Evolutionary conservation across 2,888 invertebrate species (phyloP).

Genomic region (Rotaria socialis): DNA sequence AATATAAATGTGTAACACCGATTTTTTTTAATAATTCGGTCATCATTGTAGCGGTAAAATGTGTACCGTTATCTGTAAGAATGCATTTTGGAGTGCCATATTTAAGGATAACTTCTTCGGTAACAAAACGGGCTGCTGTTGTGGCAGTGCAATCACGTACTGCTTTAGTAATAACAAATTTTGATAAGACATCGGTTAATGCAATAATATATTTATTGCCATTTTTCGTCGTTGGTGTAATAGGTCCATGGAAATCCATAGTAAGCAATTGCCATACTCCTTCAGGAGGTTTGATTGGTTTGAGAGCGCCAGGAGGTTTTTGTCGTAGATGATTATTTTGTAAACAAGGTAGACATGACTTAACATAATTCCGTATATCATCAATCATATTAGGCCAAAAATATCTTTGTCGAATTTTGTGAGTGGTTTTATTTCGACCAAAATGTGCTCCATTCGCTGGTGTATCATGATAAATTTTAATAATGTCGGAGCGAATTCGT

Average conservation of each 20-base stretch:
- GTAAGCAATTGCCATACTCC: neutral
- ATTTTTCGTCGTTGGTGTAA: neutral
- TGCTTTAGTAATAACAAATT: neutral
- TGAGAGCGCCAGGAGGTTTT: neutral
- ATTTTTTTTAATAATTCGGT: neutral
- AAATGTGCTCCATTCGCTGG: neutral
- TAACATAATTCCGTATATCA: neutral
- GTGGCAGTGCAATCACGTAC: neutral
- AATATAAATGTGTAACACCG: neutral
- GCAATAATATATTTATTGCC: conserved; percentile 1
- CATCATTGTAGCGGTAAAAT: neutral
- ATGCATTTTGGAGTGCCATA: neutral
- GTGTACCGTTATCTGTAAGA: neutral
- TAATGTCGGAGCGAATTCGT: neutral
- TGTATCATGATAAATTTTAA: neutral
- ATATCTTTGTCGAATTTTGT: neutral
- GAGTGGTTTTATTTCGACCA: neutral
- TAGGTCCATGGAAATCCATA: neutral
- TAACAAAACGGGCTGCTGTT: neutral
- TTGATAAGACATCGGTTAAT: neutral
- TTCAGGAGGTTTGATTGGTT: neutral
- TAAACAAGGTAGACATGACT: neutral
- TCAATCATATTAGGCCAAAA: neutral
- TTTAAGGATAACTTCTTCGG: neutral
- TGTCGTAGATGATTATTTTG: neutral